These are phyloP conservation scores for Monodelphis domestica DNA, from an alignment of 2,797 vertebrate genomes.

Conservation along the genomic window DNA sequence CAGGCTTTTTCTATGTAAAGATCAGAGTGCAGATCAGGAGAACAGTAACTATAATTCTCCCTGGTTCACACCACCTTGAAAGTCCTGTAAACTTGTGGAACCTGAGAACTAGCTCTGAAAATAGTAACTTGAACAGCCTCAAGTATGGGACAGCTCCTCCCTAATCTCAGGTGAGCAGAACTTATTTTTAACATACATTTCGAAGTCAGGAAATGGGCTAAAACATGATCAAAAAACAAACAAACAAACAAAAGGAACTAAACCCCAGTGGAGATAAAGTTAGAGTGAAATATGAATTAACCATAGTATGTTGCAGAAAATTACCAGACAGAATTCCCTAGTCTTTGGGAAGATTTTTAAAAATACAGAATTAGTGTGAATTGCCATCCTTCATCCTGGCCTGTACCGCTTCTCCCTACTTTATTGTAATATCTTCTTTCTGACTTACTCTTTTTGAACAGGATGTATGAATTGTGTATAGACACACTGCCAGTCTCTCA, in stretches of 20 bases:
- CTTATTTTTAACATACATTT: not conserved
- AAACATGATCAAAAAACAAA: not conserved
- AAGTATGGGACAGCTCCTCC: not conserved
- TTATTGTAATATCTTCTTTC: not conserved
- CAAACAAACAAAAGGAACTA: not conserved
- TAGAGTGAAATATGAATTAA: not conserved
- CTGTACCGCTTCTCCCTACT: not conserved
- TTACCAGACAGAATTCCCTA: not conserved
- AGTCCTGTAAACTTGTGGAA: too few species aligned
- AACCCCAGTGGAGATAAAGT: not conserved
- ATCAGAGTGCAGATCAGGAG: not conserved
- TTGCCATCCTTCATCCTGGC: not conserved
- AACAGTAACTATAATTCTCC: not conserved
- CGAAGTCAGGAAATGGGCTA: not conserved
- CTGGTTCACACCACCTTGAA: not conserved
- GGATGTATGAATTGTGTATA: not conserved
- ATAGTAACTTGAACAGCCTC: not conserved
- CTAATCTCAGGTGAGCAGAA: not conserved
- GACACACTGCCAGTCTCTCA: not conserved
- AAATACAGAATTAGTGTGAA: not conserved
- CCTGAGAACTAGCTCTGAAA: not conserved
- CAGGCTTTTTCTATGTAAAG: accelerated
- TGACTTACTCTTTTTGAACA: not conserved
- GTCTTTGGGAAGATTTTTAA: not conserved
- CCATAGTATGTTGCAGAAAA: not conserved